Evolutionary conservation across 2,113 vertebrate genomes (phyloP).

Genomic region (Sminthopsis crassicaudata): DNA sequence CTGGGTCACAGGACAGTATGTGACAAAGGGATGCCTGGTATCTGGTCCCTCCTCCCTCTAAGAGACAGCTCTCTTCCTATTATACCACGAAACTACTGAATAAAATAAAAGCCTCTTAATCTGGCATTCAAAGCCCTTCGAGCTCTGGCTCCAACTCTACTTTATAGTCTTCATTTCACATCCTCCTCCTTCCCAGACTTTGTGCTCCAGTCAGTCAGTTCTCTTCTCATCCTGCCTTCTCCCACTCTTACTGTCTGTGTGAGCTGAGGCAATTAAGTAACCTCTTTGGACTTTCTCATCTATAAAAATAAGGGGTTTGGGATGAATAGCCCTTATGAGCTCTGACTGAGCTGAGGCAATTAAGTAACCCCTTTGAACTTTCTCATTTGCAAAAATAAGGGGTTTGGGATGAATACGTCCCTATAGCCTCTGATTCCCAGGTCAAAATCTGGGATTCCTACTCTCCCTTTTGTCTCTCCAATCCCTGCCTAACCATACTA

Average conservation of each 20-base stretch:
- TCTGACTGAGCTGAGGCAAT: background rate
- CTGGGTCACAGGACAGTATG: background rate
- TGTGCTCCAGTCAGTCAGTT: background rate
- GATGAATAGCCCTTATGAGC: background rate
- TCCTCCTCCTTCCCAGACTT: background rate
- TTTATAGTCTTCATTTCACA: background rate
- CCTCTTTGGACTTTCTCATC: background rate
- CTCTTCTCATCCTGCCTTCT: background rate
- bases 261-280: background rate
- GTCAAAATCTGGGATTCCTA: background rate
- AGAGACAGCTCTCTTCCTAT: background rate
- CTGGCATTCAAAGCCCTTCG: background rate
- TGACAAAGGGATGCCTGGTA: background rate
- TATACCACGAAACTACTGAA: background rate
- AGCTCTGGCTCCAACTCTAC: background rate
- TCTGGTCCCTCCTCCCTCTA: background rate
- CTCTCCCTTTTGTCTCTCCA: background rate
- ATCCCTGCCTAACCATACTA: background rate
- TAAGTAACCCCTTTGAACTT: background rate
- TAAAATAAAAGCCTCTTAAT: background rate
- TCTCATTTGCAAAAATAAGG: background rate
- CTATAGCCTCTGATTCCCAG: background rate
- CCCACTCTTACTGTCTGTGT: background rate
- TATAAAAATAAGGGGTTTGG: background rate
- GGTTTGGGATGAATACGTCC: background rate